phyloP scores from a whole-genome alignment of 2,888 invertebrate genomes.

The Heliconius erato region DNA sequence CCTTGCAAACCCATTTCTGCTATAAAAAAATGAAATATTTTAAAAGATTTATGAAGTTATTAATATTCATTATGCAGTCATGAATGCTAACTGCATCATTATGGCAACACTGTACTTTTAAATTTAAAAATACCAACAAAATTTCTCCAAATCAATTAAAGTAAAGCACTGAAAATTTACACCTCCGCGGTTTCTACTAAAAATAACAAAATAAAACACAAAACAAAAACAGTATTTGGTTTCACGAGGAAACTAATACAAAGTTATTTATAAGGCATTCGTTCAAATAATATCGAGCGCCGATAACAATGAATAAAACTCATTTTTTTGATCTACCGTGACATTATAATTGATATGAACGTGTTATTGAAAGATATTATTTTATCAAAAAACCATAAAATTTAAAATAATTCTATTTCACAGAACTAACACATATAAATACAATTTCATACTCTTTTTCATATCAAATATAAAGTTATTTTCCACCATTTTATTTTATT shows the following conservation, averaged over 20 bases:
- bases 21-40: too few species aligned
- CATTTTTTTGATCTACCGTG: background rate
- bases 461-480: background rate
- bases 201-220: background rate
- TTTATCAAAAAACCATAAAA: background rate
- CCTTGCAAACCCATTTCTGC: too few species aligned
- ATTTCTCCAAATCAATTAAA: background rate
- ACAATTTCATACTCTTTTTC: background rate
- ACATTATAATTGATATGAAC: background rate
- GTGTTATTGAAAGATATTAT: background rate
- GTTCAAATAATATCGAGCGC: background rate
- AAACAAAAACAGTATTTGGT: background rate
- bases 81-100: too few species aligned
- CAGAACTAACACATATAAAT: background rate
- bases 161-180: background rate
- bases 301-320: background rate
- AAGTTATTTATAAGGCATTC: background rate
- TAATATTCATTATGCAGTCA: too few species aligned
- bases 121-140: background rate
- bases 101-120: too few species aligned
- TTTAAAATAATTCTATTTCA: background rate
- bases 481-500: background rate
- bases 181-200: background rate
- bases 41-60: too few species aligned
- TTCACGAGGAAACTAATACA: background rate